Evolutionary conservation across 2,888 invertebrate species (phyloP).

Genomic region (Noctua janthina): DNA sequence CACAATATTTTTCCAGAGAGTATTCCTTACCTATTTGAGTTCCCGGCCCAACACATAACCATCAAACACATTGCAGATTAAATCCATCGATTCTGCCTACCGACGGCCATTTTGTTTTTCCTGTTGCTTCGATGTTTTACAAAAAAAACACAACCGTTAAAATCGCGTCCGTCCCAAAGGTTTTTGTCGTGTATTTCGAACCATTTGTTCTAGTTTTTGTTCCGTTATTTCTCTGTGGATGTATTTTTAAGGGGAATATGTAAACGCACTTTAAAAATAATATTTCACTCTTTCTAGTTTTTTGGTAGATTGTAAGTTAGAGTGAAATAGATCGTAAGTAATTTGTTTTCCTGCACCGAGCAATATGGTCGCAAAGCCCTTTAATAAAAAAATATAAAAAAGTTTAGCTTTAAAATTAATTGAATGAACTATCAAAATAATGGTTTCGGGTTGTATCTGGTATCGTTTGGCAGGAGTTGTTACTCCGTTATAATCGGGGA

Average conservation of each 20-base stretch:
- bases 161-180: conserved; percentile 19
- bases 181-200: conserved; percentile 15
- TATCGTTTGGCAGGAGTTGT: no score
- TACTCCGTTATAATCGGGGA: no score
- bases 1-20: neutral
- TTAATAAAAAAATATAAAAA: no score
- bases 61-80: conserved; percentile 21
- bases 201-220: conserved; percentile 19
- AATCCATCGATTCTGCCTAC: conserved; percentile 34
- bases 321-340: no score
- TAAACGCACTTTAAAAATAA: no score
- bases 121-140: conserved; percentile 6
- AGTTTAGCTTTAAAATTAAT: no score
- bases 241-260: conserved; percentile 20
- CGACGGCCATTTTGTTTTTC: conserved; percentile 23
- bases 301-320: no score
- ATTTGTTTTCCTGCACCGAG: no score
- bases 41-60: neutral
- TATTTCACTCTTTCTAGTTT: no score
- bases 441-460: no score
- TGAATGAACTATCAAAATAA: no score
- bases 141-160: conserved; percentile 19
- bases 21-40: neutral
- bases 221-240: neutral
- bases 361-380: no score